phyloP scores from a whole-genome alignment of 1,140 invertebrate species.

The Nephila pilipes region DNA sequence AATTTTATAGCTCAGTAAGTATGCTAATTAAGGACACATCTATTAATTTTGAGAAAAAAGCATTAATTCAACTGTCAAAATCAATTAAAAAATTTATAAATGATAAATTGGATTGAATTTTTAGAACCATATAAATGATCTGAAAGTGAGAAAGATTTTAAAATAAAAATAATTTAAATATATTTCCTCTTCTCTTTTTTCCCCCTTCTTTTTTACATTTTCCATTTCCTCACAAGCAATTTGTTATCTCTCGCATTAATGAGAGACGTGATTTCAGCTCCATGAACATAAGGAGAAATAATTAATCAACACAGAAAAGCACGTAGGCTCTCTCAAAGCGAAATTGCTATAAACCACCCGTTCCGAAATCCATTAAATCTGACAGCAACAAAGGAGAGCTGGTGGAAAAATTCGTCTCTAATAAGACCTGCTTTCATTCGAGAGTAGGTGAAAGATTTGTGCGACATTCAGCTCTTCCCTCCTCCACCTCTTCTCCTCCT shows the following conservation, averaged over 20 bases:
- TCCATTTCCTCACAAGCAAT: background rate
- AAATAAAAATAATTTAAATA: background rate
- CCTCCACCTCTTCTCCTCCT: background rate
- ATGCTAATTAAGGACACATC: background rate
- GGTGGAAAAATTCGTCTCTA: slow-evolving; percentile 15
- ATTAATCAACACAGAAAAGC: background rate
- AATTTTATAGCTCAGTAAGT: too few relatives aligned
- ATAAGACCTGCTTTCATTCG: slow-evolving; percentile 57
- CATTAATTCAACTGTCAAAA: background rate
- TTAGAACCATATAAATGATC: background rate
- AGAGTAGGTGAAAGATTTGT: slow-evolving; percentile 60
- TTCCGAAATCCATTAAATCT: slow-evolving; percentile 15
- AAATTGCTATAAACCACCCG: background rate
- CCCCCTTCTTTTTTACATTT: background rate
- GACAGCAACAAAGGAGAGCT: slow-evolving; percentile 33
- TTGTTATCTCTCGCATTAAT: background rate
- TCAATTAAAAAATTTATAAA: background rate
- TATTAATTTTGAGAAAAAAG: background rate
- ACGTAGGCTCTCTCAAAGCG: background rate
- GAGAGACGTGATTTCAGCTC: background rate
- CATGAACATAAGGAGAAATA: background rate
- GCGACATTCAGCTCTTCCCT: background rate
- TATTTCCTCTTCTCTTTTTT: background rate
- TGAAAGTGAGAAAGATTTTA: background rate
- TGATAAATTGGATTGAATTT: background rate